Evolutionary conservation across 2,797 vertebrate genomes (phyloP).

Genomic region (Aldrovandia affinis): DNA sequence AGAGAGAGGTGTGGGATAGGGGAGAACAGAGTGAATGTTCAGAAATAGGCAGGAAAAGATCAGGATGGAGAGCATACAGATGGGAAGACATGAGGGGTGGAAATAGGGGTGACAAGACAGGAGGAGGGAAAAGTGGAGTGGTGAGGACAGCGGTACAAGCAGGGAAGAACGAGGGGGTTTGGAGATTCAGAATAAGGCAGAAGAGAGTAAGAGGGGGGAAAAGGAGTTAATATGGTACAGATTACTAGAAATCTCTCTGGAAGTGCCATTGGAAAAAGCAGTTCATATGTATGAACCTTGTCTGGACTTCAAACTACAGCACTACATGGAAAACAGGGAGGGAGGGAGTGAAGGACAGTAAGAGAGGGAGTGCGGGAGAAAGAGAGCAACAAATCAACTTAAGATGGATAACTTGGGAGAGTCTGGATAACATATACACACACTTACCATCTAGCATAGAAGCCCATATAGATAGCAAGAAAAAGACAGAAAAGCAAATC

Average conservation of each 20-base stretch:
- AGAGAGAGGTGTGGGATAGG: not conserved
- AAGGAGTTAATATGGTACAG: not conserved
- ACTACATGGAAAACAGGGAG: constrained; percentile 4
- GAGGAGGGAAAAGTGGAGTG: not conserved
- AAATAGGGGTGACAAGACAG: not conserved
- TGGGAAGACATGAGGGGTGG: not conserved
- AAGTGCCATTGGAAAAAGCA: not conserved
- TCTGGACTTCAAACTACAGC: not conserved
- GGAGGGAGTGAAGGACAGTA: constrained; percentile 16
- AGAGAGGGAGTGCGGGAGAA: not conserved
- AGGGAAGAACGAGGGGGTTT: not conserved
- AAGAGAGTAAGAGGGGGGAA: not conserved
- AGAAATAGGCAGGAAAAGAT: not conserved
- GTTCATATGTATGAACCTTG: not conserved
- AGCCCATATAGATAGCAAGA: constrained; percentile 3
- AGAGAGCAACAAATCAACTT: not conserved
- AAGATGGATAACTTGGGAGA: not conserved
- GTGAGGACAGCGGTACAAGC: not conserved
- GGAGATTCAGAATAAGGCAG: not conserved
- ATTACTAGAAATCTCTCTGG: not conserved
- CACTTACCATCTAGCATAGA: constrained; percentile 4
- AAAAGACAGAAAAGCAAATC: not conserved
- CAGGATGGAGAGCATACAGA: not conserved
- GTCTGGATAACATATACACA: not conserved
- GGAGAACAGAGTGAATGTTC: not conserved